Evolutionary conservation across 2,113 vertebrate genomes (phyloP).

Genomic region (Eurypyga helias): DNA sequence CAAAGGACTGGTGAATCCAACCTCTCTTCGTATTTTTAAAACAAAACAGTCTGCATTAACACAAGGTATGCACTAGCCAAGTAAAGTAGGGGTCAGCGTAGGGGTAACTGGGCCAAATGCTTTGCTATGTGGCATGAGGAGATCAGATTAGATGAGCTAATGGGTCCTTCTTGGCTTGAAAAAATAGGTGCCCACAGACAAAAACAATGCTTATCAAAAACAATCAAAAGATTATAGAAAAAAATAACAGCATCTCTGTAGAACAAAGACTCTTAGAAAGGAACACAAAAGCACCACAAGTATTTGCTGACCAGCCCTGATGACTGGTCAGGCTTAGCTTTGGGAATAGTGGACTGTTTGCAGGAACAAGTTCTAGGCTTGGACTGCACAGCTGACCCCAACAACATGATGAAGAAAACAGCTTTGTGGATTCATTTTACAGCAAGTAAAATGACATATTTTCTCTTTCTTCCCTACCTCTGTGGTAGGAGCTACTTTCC

Average conservation of each 20-base stretch:
- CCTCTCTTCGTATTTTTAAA: slow-evolving; percentile 7
- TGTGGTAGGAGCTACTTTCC: slow-evolving; percentile 1
- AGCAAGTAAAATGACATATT: background rate
- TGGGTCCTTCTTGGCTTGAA: slow-evolving; percentile 35
- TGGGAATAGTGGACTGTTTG: background rate
- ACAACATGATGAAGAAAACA: background rate
- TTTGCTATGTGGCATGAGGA: slow-evolving; percentile 17
- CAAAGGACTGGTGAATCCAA: slow-evolving; percentile 16
- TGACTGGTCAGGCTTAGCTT: background rate
- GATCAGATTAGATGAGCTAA: slow-evolving; percentile 64
- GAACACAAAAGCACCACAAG: slow-evolving; percentile 33
- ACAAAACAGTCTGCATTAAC: background rate
- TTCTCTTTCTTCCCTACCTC: background rate
- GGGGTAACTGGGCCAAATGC: background rate
- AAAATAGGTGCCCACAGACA: slow-evolving; percentile 15
- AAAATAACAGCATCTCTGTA: slow-evolving; percentile 26
- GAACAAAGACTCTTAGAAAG: slow-evolving; percentile 2
- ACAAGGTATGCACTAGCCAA: slow-evolving; percentile 37
- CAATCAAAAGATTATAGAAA: slow-evolving; percentile 56
- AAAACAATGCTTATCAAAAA: slow-evolving; percentile 67
- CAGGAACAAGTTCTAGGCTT: background rate
- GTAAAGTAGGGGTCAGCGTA: background rate
- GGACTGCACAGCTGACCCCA: background rate
- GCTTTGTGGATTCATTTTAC: background rate
- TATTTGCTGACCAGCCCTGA: background rate